Percentiles rank a stretch among this genome's conserved stretches.
Evolutionary conservation across 2,113 vertebrate genomes (phyloP).

Genomic region (Tychaedon coryphoeus): DNA sequence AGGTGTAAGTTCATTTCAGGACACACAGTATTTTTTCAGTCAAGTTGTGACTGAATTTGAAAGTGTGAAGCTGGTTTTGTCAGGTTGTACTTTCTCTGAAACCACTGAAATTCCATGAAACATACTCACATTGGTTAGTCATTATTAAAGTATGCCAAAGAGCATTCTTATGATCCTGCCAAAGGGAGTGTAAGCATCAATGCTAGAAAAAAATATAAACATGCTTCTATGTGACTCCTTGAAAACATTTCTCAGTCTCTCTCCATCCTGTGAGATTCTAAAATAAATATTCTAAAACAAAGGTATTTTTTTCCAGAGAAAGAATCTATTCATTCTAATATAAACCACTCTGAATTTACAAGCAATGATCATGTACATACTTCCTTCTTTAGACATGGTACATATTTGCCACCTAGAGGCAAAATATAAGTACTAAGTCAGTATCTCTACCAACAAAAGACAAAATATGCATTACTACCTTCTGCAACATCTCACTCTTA

Average conservation of each 20-base stretch:
- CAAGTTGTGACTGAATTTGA: not conserved
- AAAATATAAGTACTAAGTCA: not conserved
- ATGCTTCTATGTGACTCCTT: not conserved
- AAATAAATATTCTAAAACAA: not conserved
- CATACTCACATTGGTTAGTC: not conserved
- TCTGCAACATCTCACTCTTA: not conserved
- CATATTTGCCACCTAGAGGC: not conserved
- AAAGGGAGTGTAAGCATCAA: not conserved
- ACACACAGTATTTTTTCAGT: not conserved
- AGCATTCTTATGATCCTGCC: not conserved
- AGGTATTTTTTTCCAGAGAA: not conserved
- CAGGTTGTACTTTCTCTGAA: not conserved
- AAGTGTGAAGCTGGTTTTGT: not conserved
- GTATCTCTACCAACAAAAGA: not conserved
- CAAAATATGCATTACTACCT: not conserved
- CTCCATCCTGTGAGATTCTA: not conserved
- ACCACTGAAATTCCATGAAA: not conserved
- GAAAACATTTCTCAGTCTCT: not conserved
- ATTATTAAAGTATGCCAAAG: not conserved
- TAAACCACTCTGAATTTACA: not conserved
- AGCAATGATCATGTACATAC: not conserved
- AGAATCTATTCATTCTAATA: not conserved
- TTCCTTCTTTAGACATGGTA: not conserved
- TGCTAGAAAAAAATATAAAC: not conserved
- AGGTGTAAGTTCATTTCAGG: not conserved